Evolutionary conservation across 2,888 invertebrate genomes (phyloP), one percentile per base, ranked within the genome.

Genomic region (Tribolium freemani): DNA sequence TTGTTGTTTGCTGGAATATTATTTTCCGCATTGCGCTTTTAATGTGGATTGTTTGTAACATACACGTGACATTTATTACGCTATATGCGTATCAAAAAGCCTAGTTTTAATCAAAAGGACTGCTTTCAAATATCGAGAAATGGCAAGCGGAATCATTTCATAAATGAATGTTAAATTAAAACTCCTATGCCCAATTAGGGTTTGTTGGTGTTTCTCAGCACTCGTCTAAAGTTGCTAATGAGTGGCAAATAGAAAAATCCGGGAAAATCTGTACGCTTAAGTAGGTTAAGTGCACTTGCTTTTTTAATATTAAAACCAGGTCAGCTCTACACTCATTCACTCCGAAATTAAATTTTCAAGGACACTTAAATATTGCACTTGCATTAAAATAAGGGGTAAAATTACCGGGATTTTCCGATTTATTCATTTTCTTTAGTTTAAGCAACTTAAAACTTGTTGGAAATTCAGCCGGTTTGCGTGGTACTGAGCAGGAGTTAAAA

Each of bases 261-360:
- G 45, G 26, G 26, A 60, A 60, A 20, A 13, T 57, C 45, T 10
- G 16, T 11, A 11, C 10, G 13, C 44, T 61, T 5, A 26, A 61
- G 50, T 16, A 10, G 38, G 21, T 48, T 50, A 50, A 50, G 50
- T 26, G 61, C 61, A 61, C 61, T 61, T n/a, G n/a, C 30, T 31
- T 61, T 60, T 61, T 48, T 50, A 61, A 48, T 58, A 58, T 10
- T 58, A 16, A 45, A 58, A 46, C 44, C 21, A 20, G 58, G 45
- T 58, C 58, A 58, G 46, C 58, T 21, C 45, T 21, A 10, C 46
- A 45, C 58, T 58, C 58, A 21, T 60, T 60, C 21, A 46, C 26
- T 16, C 5, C 45, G 9, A 45, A 58, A 58, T 58, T 44, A 58
- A 58, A 58, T 44, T 45, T 16, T 45, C n/a, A 45, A 44, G 45